phyloP scores from a whole-genome alignment of 2,888 invertebrate genomes.

The Stenchaetothrips biformis region DNA sequence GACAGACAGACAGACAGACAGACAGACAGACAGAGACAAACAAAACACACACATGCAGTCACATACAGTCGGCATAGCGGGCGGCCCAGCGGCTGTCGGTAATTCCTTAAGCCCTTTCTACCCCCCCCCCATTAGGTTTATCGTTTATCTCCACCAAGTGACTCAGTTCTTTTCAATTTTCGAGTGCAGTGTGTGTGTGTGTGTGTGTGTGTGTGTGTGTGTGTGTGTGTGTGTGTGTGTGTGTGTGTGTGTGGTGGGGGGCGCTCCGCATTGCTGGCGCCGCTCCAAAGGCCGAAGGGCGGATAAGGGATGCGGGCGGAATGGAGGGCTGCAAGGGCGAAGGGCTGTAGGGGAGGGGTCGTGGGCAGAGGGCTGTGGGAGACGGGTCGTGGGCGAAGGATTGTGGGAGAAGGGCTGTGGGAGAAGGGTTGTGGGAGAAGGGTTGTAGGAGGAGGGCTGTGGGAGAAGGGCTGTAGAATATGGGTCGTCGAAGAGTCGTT shows the following conservation, averaged over 20 bases:
- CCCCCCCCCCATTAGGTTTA: neutral
- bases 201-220: too few species aligned
- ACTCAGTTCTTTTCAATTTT: too few species aligned
- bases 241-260: neutral
- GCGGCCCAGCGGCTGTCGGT: neutral
- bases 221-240: too few species aligned
- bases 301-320: neutral
- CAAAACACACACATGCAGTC: neutral
- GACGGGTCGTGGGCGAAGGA: too few species aligned
- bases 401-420: too few species aligned
- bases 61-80: neutral
- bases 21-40: neutral
- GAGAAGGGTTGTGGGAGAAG: too few species aligned
- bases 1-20: neutral
- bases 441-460: too few species aligned
- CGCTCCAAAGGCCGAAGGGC: neutral
- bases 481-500: too few species aligned
- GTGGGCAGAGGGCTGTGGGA: too few species aligned
- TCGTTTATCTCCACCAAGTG: too few species aligned
- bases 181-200: slow-evolving; percentile 35
- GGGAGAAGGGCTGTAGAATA: too few species aligned
- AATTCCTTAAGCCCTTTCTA: neutral
- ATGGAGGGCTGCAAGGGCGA: neutral
- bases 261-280: slow-evolving; percentile 34
- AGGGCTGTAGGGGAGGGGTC: too few species aligned